Evolutionary conservation across 2,888 invertebrate species (phyloP).

Genomic region (Clitarchus hookeri): DNA sequence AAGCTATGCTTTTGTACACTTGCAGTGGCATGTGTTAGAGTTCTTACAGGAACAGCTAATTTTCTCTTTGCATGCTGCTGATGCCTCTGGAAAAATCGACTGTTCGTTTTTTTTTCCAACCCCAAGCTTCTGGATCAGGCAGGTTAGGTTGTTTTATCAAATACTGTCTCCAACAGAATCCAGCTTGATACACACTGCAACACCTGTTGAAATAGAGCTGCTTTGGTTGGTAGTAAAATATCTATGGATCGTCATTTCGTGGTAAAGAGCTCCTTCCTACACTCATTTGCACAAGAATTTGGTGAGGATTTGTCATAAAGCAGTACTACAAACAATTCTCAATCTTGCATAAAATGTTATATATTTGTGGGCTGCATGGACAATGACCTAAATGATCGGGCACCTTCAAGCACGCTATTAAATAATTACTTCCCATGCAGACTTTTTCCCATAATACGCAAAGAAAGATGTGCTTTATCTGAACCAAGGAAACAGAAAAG

Average conservation of each 20-base stretch:
- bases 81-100: neutral
- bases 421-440: neutral
- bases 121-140: slow-evolving; percentile 4
- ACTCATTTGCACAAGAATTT: neutral
- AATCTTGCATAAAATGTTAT: neutral
- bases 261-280: neutral
- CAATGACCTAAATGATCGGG: neutral
- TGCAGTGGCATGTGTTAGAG: no score
- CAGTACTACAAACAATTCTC: neutral
- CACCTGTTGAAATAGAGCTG: neutral
- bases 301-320: neutral
- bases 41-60: neutral
- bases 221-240: neutral
- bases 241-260: neutral
- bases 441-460: neutral
- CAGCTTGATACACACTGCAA: no score
- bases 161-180: neutral
- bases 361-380: neutral
- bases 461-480: neutral
- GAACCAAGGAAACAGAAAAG: neutral
- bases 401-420: neutral
- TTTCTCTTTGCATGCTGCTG: neutral
- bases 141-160: neutral
- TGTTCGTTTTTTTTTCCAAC: neutral
- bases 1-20: no score